Percentiles rank a stretch among this genome's conserved stretches.
Conservation (phyloP, 2,888 invertebrate genomes). For the Cephus nigrinus region DNA sequence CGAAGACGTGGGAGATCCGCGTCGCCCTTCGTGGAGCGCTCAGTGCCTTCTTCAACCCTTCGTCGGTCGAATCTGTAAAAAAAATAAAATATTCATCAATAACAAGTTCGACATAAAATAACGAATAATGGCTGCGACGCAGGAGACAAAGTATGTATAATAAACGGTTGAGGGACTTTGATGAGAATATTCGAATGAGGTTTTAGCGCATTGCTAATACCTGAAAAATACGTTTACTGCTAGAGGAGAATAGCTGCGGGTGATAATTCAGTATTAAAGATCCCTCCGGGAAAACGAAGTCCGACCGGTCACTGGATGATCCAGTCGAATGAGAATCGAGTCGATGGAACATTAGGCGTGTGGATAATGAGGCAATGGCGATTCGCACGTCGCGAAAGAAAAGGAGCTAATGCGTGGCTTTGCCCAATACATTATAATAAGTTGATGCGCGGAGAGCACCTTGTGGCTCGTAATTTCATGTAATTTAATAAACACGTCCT, state of each 20-base stretch:
- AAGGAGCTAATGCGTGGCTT: too few relatives aligned
- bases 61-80: slow-evolving; percentile 55
- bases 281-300: too few relatives aligned
- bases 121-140: not conserved
- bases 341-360: too few relatives aligned
- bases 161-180: not conserved
- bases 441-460: slow-evolving; percentile 19
- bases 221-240: too few relatives aligned
- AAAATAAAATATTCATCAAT: slow-evolving; percentile 14
- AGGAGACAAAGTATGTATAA: not conserved
- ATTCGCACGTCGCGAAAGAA: too few relatives aligned
- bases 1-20: slow-evolving; percentile 45
- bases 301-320: too few relatives aligned
- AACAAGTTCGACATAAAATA: not conserved
- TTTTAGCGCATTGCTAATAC: not conserved
- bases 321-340: too few relatives aligned
- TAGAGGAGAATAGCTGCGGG: too few relatives aligned
- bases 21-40: slow-evolving; percentile 44
- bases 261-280: too few relatives aligned
- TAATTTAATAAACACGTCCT: slow-evolving; percentile 62
- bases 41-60: slow-evolving; percentile 52
- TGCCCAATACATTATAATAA: slow-evolving; percentile 1
- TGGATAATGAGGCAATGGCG: too few relatives aligned
- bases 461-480: slow-evolving; percentile 57
- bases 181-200: not conserved